Conservation (phyloP, 2,888 invertebrate genomes). For the Artemia sinica region DNA sequence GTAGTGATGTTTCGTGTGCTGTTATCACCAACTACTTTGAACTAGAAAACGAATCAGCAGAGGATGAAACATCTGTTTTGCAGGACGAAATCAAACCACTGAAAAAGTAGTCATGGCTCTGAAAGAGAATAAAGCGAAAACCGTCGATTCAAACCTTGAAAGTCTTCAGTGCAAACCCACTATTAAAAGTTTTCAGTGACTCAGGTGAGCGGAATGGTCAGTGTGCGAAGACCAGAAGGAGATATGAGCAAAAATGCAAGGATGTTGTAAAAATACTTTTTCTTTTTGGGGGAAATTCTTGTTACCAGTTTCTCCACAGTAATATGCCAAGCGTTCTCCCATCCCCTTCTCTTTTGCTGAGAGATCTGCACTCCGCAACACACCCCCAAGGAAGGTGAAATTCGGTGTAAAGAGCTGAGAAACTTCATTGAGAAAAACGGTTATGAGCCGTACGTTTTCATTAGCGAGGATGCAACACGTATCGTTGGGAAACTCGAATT, state of each 20-base stretch:
- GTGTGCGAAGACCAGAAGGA: background rate
- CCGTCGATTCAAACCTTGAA: too few relatives aligned
- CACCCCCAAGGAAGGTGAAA: background rate
- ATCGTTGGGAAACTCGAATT: background rate
- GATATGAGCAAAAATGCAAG: background rate
- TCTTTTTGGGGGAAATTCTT: background rate
- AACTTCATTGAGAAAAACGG: background rate
- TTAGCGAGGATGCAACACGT: background rate
- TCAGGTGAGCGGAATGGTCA: background rate
- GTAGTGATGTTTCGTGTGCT: background rate
- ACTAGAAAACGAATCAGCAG: background rate
- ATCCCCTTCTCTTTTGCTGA: background rate
- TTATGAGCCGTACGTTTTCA: background rate
- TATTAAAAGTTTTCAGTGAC: background rate
- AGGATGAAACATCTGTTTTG: too few relatives aligned
- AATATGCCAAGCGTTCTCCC: background rate
- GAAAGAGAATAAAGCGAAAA: too few relatives aligned
- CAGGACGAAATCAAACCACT: too few relatives aligned
- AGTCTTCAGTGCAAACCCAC: constrained; percentile 1
- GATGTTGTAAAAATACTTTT: background rate
- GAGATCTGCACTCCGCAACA: background rate
- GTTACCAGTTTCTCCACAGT: background rate
- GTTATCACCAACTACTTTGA: background rate
- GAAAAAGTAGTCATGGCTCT: too few relatives aligned
- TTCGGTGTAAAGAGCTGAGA: background rate